phyloP scores from a whole-genome alignment of 2,888 invertebrate species.

The Idaea aversata region DNA sequence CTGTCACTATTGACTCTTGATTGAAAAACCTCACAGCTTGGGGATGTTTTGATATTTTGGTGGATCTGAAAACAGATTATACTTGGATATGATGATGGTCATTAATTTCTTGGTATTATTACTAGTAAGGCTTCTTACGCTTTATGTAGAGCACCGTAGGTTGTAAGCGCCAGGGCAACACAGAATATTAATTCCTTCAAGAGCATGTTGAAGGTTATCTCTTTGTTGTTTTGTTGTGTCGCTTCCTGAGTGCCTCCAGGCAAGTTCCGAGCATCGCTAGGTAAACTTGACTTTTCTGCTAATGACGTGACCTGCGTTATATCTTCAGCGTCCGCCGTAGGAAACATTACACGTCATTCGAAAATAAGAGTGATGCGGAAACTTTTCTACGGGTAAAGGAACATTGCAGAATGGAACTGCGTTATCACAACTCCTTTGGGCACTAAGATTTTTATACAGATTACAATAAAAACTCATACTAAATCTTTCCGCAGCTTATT shows the following conservation, averaged over 20 bases:
- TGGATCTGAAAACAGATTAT: conserved; percentile 47
- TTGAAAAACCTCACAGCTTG: conserved; percentile 86
- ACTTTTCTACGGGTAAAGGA: conserved; percentile 41
- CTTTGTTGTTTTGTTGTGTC: conserved; percentile 59
- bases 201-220: conserved; percentile 77
- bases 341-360: conserved; percentile 80
- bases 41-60: conserved; percentile 67
- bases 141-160: conserved; percentile 86
- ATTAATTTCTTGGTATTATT: background rate
- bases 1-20: conserved; percentile 83
- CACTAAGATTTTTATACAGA: conserved; percentile 26
- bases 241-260: conserved; percentile 54
- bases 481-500: conserved; percentile 26
- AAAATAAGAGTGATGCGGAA: conserved; percentile 57
- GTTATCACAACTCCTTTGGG: conserved; percentile 22
- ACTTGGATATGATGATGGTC: conserved; percentile 17
- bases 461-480: conserved; percentile 44
- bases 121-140: conserved; percentile 76
- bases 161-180: conserved; percentile 82
- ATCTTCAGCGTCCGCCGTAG: conserved; percentile 73
- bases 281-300: conserved; percentile 50
- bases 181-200: conserved; percentile 84
- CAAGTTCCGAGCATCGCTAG: conserved; percentile 68
- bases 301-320: conserved; percentile 72
- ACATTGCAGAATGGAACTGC: conserved; percentile 46